Conservation (phyloP, 2,797 vertebrate genomes). For the Halcyon chelicuti region DNA sequence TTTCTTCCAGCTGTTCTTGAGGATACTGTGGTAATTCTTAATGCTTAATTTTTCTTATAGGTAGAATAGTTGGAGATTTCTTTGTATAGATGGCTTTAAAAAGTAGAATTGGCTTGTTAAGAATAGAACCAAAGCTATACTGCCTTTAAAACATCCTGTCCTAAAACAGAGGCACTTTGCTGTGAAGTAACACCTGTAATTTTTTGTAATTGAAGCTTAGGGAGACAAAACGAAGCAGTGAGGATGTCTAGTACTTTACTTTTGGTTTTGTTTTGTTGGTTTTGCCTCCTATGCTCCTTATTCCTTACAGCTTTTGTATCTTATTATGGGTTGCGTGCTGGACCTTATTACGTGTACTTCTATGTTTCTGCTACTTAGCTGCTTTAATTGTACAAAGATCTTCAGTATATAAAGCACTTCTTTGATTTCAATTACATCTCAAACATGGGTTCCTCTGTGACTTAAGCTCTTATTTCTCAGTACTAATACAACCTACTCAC, state of each 20-base stretch:
- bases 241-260: conserved; percentile 1
- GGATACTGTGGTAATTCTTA: neutral
- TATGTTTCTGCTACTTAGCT: neutral
- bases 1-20: neutral
- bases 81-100: neutral
- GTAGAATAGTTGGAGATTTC: neutral
- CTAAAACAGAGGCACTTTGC: neutral
- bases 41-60: neutral
- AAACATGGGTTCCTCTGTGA: neutral
- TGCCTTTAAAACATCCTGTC: neutral
- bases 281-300: neutral
- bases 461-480: neutral
- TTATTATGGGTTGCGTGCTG: neutral
- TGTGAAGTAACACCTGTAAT: neutral
- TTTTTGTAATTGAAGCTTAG: neutral
- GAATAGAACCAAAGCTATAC: neutral
- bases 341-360: neutral
- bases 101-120: neutral
- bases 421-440: neutral
- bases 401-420: neutral
- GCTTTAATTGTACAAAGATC: neutral
- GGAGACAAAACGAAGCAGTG: neutral
- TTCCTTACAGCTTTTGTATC: conserved; percentile 3
- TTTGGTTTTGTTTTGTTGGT: neutral
- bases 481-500: neutral